A percentile compares a stretch with the other conserved stretches of the same genome.
phyloP scores from a whole-genome alignment of 2,113 vertebrate genomes.

The Himantopus leucocephalus region DNA sequence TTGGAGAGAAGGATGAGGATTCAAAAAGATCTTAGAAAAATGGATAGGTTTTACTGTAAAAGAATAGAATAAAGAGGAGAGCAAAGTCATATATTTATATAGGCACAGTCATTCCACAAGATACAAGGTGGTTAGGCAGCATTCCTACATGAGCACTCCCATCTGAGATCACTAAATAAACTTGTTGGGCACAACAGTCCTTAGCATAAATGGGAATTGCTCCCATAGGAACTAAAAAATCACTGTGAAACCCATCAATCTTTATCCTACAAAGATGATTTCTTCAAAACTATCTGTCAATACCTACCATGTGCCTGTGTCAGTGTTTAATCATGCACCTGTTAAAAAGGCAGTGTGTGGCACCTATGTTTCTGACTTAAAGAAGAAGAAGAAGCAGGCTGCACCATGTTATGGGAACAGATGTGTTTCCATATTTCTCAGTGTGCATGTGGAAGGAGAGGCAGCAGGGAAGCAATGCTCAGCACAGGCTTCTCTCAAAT shows the following conservation, averaged over 20 bases:
- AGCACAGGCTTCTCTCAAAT: neutral
- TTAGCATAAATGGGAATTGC: neutral
- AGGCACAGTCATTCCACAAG: neutral
- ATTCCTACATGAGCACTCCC: neutral
- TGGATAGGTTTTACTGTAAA: neutral
- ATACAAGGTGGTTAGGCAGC: neutral
- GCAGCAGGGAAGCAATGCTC: neutral
- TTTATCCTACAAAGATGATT: neutral
- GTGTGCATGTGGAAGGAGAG: neutral
- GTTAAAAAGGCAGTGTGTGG: neutral
- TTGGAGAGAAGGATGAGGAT: neutral
- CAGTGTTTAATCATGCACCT: neutral
- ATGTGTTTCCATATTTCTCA: neutral
- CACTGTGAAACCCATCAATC: neutral
- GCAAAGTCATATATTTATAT: neutral
- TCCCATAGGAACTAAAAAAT: neutral
- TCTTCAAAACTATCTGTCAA: neutral
- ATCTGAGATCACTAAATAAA: neutral
- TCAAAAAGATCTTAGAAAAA: neutral
- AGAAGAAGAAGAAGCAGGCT: neutral
- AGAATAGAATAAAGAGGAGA: neutral
- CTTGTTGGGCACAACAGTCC: neutral
- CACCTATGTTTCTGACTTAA: neutral
- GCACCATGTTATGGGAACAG: too few species aligned
- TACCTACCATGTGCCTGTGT: neutral